phyloP scores from a whole-genome alignment of 2,797 vertebrate species.

The Girardinus metallicus region DNA sequence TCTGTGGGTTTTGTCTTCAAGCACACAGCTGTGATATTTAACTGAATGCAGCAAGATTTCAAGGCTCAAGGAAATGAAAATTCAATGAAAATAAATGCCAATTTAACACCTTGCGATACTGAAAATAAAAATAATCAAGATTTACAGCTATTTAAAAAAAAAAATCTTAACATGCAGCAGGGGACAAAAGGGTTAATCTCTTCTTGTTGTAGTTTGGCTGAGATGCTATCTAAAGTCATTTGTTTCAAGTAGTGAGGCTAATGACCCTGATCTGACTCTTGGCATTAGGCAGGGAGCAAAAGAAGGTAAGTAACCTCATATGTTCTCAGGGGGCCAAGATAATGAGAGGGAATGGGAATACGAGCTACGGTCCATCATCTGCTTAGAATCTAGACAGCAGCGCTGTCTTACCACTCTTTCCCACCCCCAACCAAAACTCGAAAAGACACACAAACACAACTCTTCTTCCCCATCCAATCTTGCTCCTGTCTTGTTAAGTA shows the following conservation, averaged over 20 bases:
- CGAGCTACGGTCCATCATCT: slow-evolving; percentile 76
- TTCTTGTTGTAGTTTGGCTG: slow-evolving; percentile 70
- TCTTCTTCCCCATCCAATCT: slow-evolving; percentile 49
- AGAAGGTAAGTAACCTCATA: slow-evolving; percentile 77
- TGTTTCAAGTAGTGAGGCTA: slow-evolving; percentile 79
- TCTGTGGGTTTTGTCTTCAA: slow-evolving; percentile 70
- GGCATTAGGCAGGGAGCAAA: slow-evolving; percentile 60
- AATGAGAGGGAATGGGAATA: slow-evolving; percentile 78
- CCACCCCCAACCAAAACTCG: background rate
- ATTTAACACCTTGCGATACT: slow-evolving; percentile 25
- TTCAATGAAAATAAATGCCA: slow-evolving; percentile 10
- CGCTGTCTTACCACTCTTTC: slow-evolving; percentile 28
- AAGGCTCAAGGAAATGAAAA: slow-evolving; percentile 26
- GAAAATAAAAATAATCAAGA: slow-evolving; percentile 20
- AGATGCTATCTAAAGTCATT: slow-evolving; percentile 81
- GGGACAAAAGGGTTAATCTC: slow-evolving; percentile 73
- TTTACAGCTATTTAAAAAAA: slow-evolving; percentile 10
- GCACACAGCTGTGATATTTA: slow-evolving; percentile 69
- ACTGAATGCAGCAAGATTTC: slow-evolving; percentile 54
- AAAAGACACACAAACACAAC: slow-evolving; percentile 24
- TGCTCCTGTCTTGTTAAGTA: slow-evolving; percentile 49
- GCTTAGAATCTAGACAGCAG: slow-evolving; percentile 68
- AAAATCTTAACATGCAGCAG: slow-evolving; percentile 54
- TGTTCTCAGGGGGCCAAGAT: slow-evolving; percentile 64
- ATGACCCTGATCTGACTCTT: slow-evolving; percentile 77